Conservation (phyloP, 1,140 invertebrate species). For the Vanessa tameamea region DNA sequence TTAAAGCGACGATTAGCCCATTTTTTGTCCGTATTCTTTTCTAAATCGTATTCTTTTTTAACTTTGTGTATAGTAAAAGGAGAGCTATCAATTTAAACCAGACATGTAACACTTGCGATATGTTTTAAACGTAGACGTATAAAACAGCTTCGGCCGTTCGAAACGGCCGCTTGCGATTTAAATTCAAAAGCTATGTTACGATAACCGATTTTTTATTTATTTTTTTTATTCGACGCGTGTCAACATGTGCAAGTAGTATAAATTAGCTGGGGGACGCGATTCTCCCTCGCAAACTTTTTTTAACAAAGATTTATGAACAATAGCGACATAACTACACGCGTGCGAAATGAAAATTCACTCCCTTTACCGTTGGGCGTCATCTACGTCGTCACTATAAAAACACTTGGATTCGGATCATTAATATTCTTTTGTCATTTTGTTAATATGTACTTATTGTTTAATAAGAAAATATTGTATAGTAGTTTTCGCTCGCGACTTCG, state of each 20-base stretch:
- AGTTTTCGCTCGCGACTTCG: no score
- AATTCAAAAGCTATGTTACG: conserved; percentile 72
- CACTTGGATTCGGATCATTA: conserved; percentile 28
- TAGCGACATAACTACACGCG: conserved; percentile 73
- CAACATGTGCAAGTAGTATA: conserved; percentile 77
- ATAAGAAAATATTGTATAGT: not conserved
- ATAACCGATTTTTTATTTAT: conserved; percentile 65
- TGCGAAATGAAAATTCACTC: conserved; percentile 72
- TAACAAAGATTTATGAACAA: conserved; percentile 76
- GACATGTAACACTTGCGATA: conserved; percentile 47
- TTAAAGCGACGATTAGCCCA: conserved; percentile 55
- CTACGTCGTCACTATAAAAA: conserved; percentile 24
- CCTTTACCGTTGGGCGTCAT: conserved; percentile 47
- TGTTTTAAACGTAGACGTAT: conserved; percentile 9
- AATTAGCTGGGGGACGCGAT: conserved; percentile 73
- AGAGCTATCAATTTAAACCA: conserved; percentile 54
- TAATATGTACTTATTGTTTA: not conserved
- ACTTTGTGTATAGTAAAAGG: conserved; percentile 40
- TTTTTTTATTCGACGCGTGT: conserved; percentile 73
- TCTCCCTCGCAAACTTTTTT: conserved; percentile 76
- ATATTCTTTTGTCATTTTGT: conserved; percentile 9
- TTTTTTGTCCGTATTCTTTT: conserved; percentile 32
- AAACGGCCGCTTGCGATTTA: conserved; percentile 49
- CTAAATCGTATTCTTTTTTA: conserved; percentile 14
- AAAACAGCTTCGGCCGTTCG: conserved; percentile 9